These are phyloP conservation scores for Semibalanus balanoides DNA, from an alignment of 1,140 invertebrate species.

Conservation along the genomic window DNA sequence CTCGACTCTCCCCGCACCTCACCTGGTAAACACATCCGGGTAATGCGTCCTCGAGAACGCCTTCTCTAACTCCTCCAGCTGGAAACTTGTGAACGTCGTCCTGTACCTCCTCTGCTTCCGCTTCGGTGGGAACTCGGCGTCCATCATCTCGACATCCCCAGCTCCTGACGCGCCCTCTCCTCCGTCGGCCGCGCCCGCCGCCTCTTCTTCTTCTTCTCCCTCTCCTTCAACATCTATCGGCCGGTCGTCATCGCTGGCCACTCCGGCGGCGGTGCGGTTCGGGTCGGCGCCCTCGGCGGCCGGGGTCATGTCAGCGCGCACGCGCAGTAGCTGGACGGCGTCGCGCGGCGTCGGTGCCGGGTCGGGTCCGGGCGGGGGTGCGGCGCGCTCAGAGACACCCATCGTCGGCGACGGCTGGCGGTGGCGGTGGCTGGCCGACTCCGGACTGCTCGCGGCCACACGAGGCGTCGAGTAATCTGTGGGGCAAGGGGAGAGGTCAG, in stretches of 20 bases:
- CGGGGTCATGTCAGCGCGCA: neutral
- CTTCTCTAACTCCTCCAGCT: constrained; percentile 92
- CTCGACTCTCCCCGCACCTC: constrained; percentile 30
- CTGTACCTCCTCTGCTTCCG: constrained; percentile 80
- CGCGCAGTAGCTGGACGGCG: neutral
- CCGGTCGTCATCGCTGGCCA: neutral
- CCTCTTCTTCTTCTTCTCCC: constrained; percentile 20
- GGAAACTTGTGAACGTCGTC: constrained; percentile 88
- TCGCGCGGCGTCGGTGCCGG: neutral
- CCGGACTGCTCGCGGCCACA: neutral
- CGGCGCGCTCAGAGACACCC: neutral
- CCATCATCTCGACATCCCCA: constrained; percentile 55
- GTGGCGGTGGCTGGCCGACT: neutral
- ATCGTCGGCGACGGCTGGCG: neutral
- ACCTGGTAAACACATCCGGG: constrained; percentile 96
- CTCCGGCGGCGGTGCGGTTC: neutral
- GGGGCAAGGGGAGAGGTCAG: neutral
- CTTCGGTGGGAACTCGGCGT: constrained; percentile 57
- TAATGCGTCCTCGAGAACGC: constrained; percentile 94
- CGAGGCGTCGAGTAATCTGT: neutral
- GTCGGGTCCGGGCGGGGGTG: neutral
- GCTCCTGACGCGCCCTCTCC: constrained; percentile 38
- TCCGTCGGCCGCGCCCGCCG: constrained; percentile 38
- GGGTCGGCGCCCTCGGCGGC: neutral
- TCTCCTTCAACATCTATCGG: constrained; percentile 10